Base-by-base conservation (phyloP, 1,140 invertebrate species). In the Samia ricini region DNA sequence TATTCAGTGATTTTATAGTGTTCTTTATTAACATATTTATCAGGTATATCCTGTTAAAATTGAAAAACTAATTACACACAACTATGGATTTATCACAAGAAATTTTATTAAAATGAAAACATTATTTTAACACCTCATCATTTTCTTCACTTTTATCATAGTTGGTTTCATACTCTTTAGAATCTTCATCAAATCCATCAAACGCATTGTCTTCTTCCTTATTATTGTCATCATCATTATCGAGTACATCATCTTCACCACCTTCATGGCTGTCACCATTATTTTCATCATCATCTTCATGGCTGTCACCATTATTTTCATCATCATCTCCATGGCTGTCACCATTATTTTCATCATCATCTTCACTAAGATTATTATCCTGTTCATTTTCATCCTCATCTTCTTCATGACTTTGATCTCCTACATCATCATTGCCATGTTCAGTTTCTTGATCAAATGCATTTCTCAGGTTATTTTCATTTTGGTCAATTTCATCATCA, bases 371-470 rank as follows among this genome's bases (percentile, higher is more conserved):
- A 21, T 83, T 69, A 52, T 80, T 67, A 24, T 83, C 79, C 24
- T 79, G 74, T 56, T 80, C 68, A 22, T 79, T 71, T 23, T 74
- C 63, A 15, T 81, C 68, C 23, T n/a, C n/a, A 19, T 87, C 78
- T 65, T 85, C 72, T 51, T 84, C 81, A 54, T 88, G 72, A 65
- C 69, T 69, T 50, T 71, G 70, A 52, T 77, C 72, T 10, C 81
- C 73, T 59, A 77, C 68, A 55, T 79, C 77, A 63, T 73, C 65
- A 64, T 72, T 59, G 24, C 71, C 63, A 19, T 77, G 70, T 66
- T 83, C 79, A 29, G 69, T 69, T 33, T 87, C 64, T 42, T 89
- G 69, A 51, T 86, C 80, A 66, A 88, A 61, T 64, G 89, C 88
- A 69, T 90, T 84, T 54, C 78, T 69, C 55, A 79, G 71, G 54